Base-by-base conservation (phyloP, 1,140 invertebrate genomes). In the Mylabris phalerata region DNA sequence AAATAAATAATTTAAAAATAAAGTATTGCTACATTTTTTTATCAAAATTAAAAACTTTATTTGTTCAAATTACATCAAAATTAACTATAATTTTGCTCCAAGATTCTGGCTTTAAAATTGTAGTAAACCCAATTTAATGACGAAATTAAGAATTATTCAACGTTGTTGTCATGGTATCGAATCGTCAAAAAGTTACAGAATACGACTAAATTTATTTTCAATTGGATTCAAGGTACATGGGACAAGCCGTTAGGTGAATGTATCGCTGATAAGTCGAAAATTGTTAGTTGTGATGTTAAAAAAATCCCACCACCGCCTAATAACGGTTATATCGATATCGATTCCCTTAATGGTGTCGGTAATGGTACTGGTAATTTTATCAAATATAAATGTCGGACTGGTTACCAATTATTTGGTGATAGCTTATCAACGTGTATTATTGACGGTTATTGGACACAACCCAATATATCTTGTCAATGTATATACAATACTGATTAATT, bases 391-490 rank as follows among this genome's bases (percentile, higher is more conserved):
- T 81, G 79, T 57, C 57, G 68, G 11, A 58, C 67, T 43, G 79
- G 79, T 10, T 79, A 74, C 39, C 57, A 65, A 48, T 59, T 75
- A 39, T 27, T 63, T 40, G 78, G 77, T 5, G 54, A 61, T 9
- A 71, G 73, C 61, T 59, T 50, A 46, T 71, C 71, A 10, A 65
- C 61, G 13, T 80, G 79, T 57, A 69, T 74, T 19, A 11, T 72
- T n/a, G 71, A 77, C 56, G 73, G 75, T 3, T 75, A 71, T 32
- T 80, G 78, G 79, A 74, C 75, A 10, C 65, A 71, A 49, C 52
- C 65, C 19, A 69, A 74, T 59, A 71, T 77, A 19, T 61, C 50
- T 9, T 80, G 79, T 60, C 61, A 71, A 67, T 67, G 71, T 74
- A 65, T 59, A 60, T 48, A 26, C 46, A 24, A 55, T 39, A 7